Evolutionary conservation across 2,113 vertebrate species (phyloP), one percentile per base, ranked within the genome.

Genomic region (Pelmatolapia mariae): DNA sequence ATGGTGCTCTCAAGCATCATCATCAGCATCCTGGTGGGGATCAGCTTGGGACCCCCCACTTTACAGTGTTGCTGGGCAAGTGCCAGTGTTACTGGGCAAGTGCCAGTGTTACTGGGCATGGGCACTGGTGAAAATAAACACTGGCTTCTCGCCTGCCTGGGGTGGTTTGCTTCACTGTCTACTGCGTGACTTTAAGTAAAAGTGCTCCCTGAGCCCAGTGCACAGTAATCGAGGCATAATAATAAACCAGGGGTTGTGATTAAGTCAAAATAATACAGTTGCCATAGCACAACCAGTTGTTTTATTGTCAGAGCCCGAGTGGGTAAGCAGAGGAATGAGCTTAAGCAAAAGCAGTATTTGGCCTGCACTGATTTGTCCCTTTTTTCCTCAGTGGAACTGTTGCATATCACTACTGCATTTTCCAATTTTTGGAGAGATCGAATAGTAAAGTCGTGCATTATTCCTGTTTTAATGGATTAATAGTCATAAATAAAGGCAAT

Each of bases 21-120:
- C 43, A 9, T n/a, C 88, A 68, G 73, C 24, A 15, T 26, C 88
- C 45, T 76, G 83, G 47, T 22, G 83, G 43, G 53, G 43, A 24
- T 80, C 79, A 53, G 80, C 22, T 33, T 33, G 56, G 57, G 87
- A 86, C 92, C 93, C 92, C 92, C 90, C 83, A 87, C 89, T 91
- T 85, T 91, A 89, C 68, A 29, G 94, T 92, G 92, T 92, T 92
- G 82, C 90, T 95, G 95, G 93, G 88, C 85, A 83, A 45, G 79
- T 33, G 92, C 94, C 94, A 93, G 90, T 66, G 53, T 91, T 76
- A 86, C 91, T 87, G 89, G 91, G 89, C 86, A 90, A n/a, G n/a
- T 33, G 92, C 94, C 94, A 93, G 90, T 66, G 53, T 91, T 76
- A 86, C 91, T 87, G 89, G 91, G 89, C 86, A 90, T 80, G 66